Evolutionary conservation across 2,113 vertebrate genomes (phyloP), one percentile per base, ranked within the genome.

Genomic region (Callospermophilus lateralis): DNA sequence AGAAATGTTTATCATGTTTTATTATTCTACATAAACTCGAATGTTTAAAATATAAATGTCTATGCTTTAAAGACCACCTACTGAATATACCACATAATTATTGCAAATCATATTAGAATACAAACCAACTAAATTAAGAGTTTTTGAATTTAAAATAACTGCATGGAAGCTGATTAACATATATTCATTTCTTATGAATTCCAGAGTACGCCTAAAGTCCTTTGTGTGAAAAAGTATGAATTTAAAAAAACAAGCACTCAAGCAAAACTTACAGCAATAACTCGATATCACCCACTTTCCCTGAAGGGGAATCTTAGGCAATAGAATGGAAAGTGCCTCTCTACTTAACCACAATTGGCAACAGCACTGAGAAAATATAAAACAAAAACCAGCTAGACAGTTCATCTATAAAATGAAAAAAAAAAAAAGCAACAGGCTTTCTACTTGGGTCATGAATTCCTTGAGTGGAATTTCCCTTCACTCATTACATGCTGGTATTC

Each of bases 401-500:
- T 73, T 51, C 7, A 48, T 48, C 34, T 32, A 70, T 48, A 77
- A 79, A 96, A 88, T 32, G 34, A 53, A 22, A 30, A 28, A 63
- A 39, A 42, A 45, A 9, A 45, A 45, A 93, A 10, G 17, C 24
- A 88, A 72, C 39, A 13, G 7, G 19, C 7, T 85, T 88, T 42
- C 17, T 61, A 24, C 5, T 42, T 70, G 81, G 22, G 10, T 12
- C 1, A 0, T 48, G 34, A 73, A 83, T 34, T 39, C 22, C 16
- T 1, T 42, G 28, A 65, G 12, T 45, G 30, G n/a, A 87, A 85
- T 32, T 78, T 20, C 22, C 67, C 9, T 67, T 19, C 7, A 0
- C 13, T 53, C 53, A 28, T 39, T 83, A 7, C 0, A 22, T 13
- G 26, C 15, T 98, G 95, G 97, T 92, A 88, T 77, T 70, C 93